Evolutionary conservation across 1,140 invertebrate species (phyloP).

Genomic region (Psix sp.): DNA sequence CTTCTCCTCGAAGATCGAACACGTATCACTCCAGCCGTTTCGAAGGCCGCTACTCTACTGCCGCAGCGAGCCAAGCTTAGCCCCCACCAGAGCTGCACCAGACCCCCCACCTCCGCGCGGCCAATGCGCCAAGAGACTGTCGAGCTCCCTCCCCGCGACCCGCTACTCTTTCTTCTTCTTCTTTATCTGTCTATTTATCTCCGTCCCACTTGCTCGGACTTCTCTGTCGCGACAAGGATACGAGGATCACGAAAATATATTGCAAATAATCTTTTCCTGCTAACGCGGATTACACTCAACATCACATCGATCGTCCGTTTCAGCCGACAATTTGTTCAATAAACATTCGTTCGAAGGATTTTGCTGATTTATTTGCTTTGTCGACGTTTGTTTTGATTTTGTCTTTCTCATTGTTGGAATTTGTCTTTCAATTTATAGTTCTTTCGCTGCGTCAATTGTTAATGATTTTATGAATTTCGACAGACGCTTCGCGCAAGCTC

Average conservation of each 20-base stretch:
- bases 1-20: too few species aligned
- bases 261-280: slow-evolving; percentile 44
- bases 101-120: slow-evolving; percentile 38
- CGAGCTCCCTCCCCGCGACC: slow-evolving; percentile 22
- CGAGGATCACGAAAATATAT: slow-evolving; percentile 52
- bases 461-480: too few species aligned
- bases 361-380: too few species aligned
- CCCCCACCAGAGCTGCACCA: slow-evolving; percentile 63
- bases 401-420: too few species aligned
- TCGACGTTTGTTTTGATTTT: too few species aligned
- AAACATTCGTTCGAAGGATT: too few species aligned
- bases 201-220: slow-evolving; percentile 11
- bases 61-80: slow-evolving; percentile 63
- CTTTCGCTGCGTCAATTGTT: too few species aligned
- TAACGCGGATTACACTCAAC: slow-evolving; percentile 14
- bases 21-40: too few species aligned
- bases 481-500: too few species aligned
- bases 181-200: slow-evolving; percentile 49
- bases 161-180: slow-evolving; percentile 26
- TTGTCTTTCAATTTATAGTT: too few species aligned
- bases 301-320: slow-evolving; percentile 19
- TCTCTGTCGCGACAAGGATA: slow-evolving; percentile 19
- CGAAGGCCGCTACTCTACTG: slow-evolving; percentile 77
- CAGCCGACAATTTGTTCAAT: slow-evolving; percentile 2
- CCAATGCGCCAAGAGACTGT: slow-evolving; percentile 54